Percentiles rank a stretch among this genome's conserved stretches.
Conservation (phyloP, 2,113 vertebrate species). For the Scopus umbretta region DNA sequence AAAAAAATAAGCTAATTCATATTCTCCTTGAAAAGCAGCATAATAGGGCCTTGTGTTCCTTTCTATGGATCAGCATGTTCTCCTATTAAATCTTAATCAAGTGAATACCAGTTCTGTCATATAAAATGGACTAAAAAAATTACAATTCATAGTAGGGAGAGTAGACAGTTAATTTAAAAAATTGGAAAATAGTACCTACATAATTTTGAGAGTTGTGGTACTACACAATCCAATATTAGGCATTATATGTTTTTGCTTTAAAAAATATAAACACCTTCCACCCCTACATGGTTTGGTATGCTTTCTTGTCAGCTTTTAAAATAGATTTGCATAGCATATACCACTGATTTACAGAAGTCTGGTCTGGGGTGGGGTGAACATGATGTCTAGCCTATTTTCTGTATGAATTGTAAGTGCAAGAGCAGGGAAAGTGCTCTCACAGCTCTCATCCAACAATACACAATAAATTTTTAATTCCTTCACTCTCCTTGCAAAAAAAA, state of each 20-base stretch:
- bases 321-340: neutral
- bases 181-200: neutral
- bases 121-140: neutral
- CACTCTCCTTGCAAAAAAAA: neutral
- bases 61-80: neutral
- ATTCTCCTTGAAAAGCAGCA: neutral
- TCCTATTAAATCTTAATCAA: constrained; percentile 5
- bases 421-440: neutral
- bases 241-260: neutral
- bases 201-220: neutral
- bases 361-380: neutral
- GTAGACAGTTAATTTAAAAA: neutral
- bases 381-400: neutral
- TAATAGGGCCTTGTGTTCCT: neutral
- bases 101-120: neutral
- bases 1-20: neutral
- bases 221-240: neutral
- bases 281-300: neutral
- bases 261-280: neutral
- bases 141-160: neutral
- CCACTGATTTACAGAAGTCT: neutral
- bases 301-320: neutral
- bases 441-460: neutral
- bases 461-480: neutral
- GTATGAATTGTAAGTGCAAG: neutral